Evolutionary conservation across 92 coral and sea anemone species (phyloP).

Genomic region (Galaxea fascicularis): DNA sequence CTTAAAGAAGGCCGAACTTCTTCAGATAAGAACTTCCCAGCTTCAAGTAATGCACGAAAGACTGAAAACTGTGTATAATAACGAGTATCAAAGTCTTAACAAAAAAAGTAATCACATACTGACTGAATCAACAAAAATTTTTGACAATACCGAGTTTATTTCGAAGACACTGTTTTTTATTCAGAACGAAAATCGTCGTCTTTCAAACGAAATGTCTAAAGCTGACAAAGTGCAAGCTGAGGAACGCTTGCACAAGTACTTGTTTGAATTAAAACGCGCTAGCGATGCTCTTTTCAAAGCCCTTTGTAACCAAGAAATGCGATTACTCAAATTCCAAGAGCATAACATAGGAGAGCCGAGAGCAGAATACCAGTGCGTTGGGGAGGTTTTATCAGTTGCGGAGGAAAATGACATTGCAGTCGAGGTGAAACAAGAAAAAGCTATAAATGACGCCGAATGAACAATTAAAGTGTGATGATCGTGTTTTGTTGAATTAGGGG

Average conservation of each 20-base stretch:
- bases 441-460: background rate
- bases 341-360: background rate
- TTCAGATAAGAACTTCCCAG: background rate
- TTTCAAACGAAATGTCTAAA: background rate
- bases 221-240: conserved; percentile 9
- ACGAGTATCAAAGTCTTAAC: background rate
- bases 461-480: background rate
- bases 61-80: background rate
- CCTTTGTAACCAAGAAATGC: conserved; percentile 22
- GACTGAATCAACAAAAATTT: background rate
- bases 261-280: conserved; percentile 29
- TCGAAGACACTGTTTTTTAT: conserved; percentile 22
- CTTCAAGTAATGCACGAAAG: conserved; percentile 17
- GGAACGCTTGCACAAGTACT: conserved; percentile 34
- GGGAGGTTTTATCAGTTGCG: background rate
- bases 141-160: background rate
- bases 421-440: conserved; percentile 10
- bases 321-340: background rate
- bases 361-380: background rate
- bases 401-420: conserved; percentile 16
- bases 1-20: conserved; percentile 36
- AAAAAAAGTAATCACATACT: background rate
- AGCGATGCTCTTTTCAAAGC: conserved; percentile 50
- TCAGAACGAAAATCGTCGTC: background rate
- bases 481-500: background rate